Conservation (phyloP, 92 coral and sea anemone species). For the Epizoanthus stellaris region DNA sequence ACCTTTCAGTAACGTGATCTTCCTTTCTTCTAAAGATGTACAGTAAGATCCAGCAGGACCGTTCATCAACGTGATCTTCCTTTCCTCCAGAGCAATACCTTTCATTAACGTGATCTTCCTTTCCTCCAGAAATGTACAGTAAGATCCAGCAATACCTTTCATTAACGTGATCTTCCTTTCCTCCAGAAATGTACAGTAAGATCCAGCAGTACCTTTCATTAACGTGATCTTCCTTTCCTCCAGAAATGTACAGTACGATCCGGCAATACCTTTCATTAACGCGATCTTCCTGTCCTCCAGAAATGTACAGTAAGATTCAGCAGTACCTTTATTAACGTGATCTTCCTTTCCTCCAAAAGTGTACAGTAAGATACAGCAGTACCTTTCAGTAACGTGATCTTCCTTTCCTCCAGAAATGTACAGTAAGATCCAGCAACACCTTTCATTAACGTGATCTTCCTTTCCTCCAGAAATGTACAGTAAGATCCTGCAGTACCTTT, state of each 20-base stretch:
- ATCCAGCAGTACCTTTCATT: slow-evolving; percentile 72
- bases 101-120: not conserved
- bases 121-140: slow-evolving; percentile 51
- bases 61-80: not conserved
- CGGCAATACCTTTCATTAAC: slow-evolving; percentile 63
- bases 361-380: too few relatives aligned
- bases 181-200: slow-evolving; percentile 80
- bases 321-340: slow-evolving; percentile 50
- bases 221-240: not conserved
- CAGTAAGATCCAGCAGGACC: slow-evolving; percentile 79
- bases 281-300: slow-evolving; percentile 35
- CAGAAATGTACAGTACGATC: slow-evolving; percentile 85
- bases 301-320: slow-evolving; percentile 80
- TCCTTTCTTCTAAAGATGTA: slow-evolving; percentile 68
- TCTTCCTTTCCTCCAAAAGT: not conserved
- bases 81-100: too few relatives aligned
- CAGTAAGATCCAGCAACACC: too few relatives aligned
- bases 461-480: slow-evolving; percentile 74
- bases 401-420: slow-evolving; percentile 51
- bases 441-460: not conserved
- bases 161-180: not conserved
- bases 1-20: not conserved
- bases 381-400: not conserved
- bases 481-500: slow-evolving; percentile 78
- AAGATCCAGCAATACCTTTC: too few relatives aligned